Evolutionary conservation across 2,797 vertebrate species (phyloP), one percentile per base, ranked within the genome.

Genomic region (Heterohyrax brucei): DNA sequence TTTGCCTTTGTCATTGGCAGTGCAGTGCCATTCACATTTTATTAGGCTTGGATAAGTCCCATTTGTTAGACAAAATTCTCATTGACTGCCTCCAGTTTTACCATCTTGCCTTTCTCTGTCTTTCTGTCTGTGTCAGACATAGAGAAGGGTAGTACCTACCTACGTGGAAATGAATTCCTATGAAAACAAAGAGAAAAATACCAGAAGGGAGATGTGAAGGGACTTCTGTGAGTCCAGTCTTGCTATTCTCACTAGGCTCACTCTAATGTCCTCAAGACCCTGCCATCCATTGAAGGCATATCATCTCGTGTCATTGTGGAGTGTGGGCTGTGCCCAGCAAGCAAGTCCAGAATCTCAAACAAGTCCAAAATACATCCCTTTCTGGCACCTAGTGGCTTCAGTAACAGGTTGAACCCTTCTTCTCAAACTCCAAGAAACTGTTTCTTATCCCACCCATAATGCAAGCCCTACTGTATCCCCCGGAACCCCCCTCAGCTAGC

Each of bases 211-310:
- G 48, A n/a, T 7, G 5, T 16, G 30, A 10, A 7, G 30, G 16
- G n/a, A 1, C 1, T 79, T 75, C 76, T 62, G 26, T 6, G 16
- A 4, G 1, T 2, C 33, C 46, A 7, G 30, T 18, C 48, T 44
- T 68, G 24, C 66, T 46, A 0, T 79, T 22, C 78, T 56, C 50
- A 0, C 28, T 0, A 53, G 56, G 18, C 77, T 68, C 10, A 1
- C 26, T 19, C 28, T 7, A 4, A 30, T 28, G 10, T 22, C 83
- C 59, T 13, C 7, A 8, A 46, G 77, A 10, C 44, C 16, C 81
- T 46, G 26, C 13, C 62, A 1, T 0, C 28, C 0, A 1, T 10
- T 5, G 19, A 72, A 21, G 10, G 19, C 21, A 3, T 12, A 1
- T 26, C 12, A 4, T 73, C 26, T 7, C 9, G 1, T 1, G 16